Conservation (phyloP, 2,113 vertebrate genomes). For the Redunca redunca region DNA sequence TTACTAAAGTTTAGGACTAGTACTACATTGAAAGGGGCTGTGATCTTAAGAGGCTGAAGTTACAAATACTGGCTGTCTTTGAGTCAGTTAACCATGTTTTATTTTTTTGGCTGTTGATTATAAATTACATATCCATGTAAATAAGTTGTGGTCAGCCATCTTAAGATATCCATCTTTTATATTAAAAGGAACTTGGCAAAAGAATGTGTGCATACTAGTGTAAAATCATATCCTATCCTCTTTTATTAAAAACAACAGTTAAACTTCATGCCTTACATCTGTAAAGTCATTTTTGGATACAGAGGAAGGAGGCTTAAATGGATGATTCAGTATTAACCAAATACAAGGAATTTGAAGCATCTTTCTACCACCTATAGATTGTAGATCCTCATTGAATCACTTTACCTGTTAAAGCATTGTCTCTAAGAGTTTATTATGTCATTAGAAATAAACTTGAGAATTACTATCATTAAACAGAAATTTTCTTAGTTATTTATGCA, state of each 20-base stretch:
- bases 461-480: conserved; percentile 1
- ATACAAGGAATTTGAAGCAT: neutral
- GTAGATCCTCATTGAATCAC: neutral
- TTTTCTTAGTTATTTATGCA: neutral
- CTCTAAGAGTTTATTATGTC: neutral
- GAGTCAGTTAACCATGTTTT: neutral
- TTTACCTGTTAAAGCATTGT: neutral
- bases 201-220: neutral
- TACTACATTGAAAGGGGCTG: neutral
- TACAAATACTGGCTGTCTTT: neutral
- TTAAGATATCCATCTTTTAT: neutral
- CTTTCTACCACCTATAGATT: neutral
- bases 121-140: neutral
- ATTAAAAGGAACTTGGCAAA: neutral
- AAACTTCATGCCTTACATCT: neutral
- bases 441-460: conserved; percentile 4
- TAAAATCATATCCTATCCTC: neutral
- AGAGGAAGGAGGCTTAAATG: neutral
- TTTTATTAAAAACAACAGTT: neutral
- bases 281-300: neutral
- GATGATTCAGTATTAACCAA: neutral
- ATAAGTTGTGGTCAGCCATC: neutral
- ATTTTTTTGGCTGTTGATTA: neutral
- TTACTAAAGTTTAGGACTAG: neutral
- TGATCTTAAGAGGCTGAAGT: neutral